phyloP scores from a whole-genome alignment of 1,140 invertebrate species.

The Hermatobates lingyangjiaoensis region DNA sequence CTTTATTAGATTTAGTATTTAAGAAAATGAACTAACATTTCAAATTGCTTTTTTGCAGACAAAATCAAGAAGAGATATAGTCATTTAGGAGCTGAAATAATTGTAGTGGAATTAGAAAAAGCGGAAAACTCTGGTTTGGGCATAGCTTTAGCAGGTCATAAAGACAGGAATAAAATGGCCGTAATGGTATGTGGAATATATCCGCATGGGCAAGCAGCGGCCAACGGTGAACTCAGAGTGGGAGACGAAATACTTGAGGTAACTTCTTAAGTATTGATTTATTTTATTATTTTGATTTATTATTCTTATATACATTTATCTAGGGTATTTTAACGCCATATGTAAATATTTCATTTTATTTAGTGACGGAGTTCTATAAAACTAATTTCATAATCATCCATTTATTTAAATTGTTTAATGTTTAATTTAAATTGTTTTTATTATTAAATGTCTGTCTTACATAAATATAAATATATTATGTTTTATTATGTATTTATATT shows the following conservation, averaged over 20 bases:
- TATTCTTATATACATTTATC: too few relatives aligned
- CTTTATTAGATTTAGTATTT: too few relatives aligned
- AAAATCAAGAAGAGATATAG: constrained; percentile 84
- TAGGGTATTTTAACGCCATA: too few relatives aligned
- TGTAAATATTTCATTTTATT: too few relatives aligned
- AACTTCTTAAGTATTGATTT: constrained; percentile 14
- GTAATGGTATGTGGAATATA: constrained; percentile 91
- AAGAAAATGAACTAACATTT: too few relatives aligned
- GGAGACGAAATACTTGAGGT: constrained; percentile 95
- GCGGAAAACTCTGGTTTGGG: constrained; percentile 48
- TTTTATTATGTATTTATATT: too few relatives aligned
- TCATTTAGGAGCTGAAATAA: constrained; percentile 42
- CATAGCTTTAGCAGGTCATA: constrained; percentile 81
- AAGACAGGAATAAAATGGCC: constrained; percentile 84
- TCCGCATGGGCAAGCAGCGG: constrained; percentile 60
- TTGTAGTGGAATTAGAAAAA: constrained; percentile 50
- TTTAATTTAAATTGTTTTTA: too few relatives aligned
- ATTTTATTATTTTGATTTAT: neutral
- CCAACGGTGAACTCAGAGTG: constrained; percentile 56
- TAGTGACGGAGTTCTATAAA: too few relatives aligned
- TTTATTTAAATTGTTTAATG: too few relatives aligned
- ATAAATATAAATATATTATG: too few relatives aligned
- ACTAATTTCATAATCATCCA: too few relatives aligned
- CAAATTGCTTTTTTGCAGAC: constrained; percentile 38
- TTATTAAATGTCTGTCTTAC: too few relatives aligned